Conservation (phyloP, 2,888 invertebrate genomes). For the Idaea straminata region DNA sequence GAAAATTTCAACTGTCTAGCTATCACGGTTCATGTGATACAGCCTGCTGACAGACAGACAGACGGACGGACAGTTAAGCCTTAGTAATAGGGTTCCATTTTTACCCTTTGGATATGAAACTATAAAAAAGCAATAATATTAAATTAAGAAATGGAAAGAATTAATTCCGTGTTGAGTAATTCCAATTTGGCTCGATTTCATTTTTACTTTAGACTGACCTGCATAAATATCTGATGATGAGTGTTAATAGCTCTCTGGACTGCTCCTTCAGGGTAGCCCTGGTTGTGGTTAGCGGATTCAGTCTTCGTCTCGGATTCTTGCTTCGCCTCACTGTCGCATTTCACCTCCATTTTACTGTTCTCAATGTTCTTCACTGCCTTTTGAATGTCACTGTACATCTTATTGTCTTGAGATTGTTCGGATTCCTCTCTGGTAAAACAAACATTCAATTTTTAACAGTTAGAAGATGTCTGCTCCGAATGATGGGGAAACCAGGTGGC, state of each 20-base stretch:
- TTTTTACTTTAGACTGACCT: slow-evolving; percentile 38
- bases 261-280: slow-evolving; percentile 51
- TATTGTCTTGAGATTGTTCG: slow-evolving; percentile 56
- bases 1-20: too few species aligned
- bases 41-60: too few species aligned
- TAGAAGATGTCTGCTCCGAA: too few species aligned
- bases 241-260: slow-evolving; percentile 59
- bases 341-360: slow-evolving; percentile 49
- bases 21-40: too few species aligned
- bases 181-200: not conserved
- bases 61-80: too few species aligned
- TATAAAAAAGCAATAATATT: too few species aligned
- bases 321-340: slow-evolving; percentile 52
- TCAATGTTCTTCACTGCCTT: slow-evolving; percentile 68
- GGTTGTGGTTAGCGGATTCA: slow-evolving; percentile 40
- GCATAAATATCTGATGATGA: slow-evolving; percentile 62
- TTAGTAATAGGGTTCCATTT: too few species aligned
- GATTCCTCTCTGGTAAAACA: slow-evolving; percentile 49
- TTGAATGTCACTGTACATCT: slow-evolving; percentile 64
- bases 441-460: not conserved
- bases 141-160: too few species aligned
- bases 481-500: too few species aligned
- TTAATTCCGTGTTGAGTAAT: not conserved
- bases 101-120: too few species aligned
- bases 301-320: slow-evolving; percentile 50